Conservation (phyloP, 2,113 vertebrate species). For the Alces alces region DNA sequence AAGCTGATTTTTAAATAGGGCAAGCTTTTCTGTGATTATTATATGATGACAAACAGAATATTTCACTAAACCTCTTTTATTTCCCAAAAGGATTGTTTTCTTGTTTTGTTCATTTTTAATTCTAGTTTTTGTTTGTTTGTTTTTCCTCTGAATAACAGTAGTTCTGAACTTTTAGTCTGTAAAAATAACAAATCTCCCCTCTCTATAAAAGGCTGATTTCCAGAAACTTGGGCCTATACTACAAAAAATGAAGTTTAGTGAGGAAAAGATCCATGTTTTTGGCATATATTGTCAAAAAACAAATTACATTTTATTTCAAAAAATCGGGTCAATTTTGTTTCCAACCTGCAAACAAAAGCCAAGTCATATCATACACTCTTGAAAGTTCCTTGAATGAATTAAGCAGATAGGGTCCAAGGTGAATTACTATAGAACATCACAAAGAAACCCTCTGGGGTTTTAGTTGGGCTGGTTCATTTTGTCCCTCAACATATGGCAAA, state of each 20-base stretch:
- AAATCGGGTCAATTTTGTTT: neutral
- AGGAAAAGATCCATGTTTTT: slow-evolving; percentile 23
- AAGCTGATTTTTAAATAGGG: slow-evolving; percentile 46
- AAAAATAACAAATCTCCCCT: slow-evolving; percentile 64
- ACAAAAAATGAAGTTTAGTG: neutral
- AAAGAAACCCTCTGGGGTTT: neutral
- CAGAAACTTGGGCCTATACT: neutral
- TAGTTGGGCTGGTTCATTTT: neutral
- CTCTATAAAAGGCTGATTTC: slow-evolving; percentile 73
- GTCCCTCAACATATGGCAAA: neutral
- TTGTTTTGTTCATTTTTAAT: neutral
- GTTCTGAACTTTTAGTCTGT: slow-evolving; percentile 65
- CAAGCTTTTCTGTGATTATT: slow-evolving; percentile 28
- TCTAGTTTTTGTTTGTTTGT: neutral
- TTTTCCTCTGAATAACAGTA: slow-evolving; percentile 62
- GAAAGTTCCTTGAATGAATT: neutral
- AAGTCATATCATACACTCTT: neutral
- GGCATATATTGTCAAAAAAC: slow-evolving; percentile 20
- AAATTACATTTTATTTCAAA: slow-evolving; percentile 16
- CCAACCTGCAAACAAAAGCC: neutral
- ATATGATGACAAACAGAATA: slow-evolving; percentile 26
- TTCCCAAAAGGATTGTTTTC: slow-evolving; percentile 26
- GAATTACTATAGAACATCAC: neutral
- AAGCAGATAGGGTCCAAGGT: neutral
- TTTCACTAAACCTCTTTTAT: slow-evolving; percentile 53